These are phyloP conservation scores for Dilophus febrilis DNA, from an alignment of 2,888 invertebrate genomes.

Conservation along the genomic window DNA sequence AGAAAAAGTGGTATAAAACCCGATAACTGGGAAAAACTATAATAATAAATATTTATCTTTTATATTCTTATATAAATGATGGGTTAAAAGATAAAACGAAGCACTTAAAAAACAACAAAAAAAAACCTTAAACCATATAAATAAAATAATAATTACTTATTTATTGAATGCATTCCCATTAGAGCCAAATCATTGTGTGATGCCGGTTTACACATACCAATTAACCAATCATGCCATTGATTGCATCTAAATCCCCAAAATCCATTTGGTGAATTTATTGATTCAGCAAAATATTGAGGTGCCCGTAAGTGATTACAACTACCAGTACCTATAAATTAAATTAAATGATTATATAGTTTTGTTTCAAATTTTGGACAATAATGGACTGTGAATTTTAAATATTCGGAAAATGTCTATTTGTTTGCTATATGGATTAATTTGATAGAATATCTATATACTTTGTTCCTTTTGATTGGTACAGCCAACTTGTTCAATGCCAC, in stretches of 20 bases:
- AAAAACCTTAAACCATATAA: no score
- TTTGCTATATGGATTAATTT: neutral
- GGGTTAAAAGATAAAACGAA: no score
- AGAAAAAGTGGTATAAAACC: no score
- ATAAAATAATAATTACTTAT: constrained; percentile 32
- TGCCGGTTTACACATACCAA: constrained; percentile 31
- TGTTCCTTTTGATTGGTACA: constrained; percentile 25
- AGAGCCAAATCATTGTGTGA: constrained; percentile 19
- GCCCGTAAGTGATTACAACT: constrained; percentile 43
- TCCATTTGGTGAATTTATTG: constrained; percentile 32
- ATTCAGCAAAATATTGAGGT: constrained; percentile 40
- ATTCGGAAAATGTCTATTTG: neutral
- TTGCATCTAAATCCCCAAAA: constrained; percentile 39
- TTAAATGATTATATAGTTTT: constrained; percentile 3
- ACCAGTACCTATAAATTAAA: constrained; percentile 29
- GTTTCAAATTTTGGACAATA: no score
- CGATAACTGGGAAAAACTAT: no score
- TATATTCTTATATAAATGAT: no score
- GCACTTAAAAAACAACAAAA: no score
- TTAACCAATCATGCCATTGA: constrained; percentile 34
- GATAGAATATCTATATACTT: constrained; percentile 7
- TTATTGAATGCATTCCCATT: constrained; percentile 35
- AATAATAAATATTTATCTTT: no score
- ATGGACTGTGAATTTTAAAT: no score
- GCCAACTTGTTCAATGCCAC: constrained; percentile 40